Conservation (phyloP, 2,888 invertebrate species). For the Melolontha melolontha region DNA sequence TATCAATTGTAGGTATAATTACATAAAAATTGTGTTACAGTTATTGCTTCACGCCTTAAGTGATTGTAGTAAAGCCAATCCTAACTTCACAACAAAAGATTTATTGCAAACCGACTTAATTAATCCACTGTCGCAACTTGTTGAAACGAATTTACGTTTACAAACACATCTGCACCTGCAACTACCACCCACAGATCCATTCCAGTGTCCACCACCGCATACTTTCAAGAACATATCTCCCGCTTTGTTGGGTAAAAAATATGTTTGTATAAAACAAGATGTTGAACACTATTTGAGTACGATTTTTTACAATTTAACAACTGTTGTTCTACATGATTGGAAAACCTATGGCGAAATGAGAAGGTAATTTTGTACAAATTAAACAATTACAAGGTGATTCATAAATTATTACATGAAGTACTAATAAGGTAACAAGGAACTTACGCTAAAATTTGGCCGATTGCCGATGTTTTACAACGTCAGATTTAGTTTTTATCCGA, state of each 20-base stretch:
- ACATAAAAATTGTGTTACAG: slow-evolving; percentile 53
- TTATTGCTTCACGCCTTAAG: slow-evolving; percentile 59
- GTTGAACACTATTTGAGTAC: slow-evolving; percentile 93
- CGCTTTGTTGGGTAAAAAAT: slow-evolving; percentile 61
- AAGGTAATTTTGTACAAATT: slow-evolving; percentile 63
- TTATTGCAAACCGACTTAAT: slow-evolving; percentile 28
- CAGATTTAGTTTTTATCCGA: too few species aligned
- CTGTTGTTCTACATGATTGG: slow-evolving; percentile 98
- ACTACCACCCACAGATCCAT: slow-evolving; percentile 70
- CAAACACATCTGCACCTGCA: slow-evolving; percentile 94
- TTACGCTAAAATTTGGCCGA: too few species aligned
- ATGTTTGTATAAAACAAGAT: slow-evolving; percentile 60
- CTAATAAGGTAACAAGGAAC: too few species aligned
- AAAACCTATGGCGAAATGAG: slow-evolving; percentile 98
- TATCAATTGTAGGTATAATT: too few species aligned
- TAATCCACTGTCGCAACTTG: slow-evolving; percentile 80
- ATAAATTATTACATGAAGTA: too few species aligned
- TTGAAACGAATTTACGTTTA: slow-evolving; percentile 93
- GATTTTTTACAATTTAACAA: slow-evolving; percentile 97
- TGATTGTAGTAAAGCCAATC: slow-evolving; percentile 57
- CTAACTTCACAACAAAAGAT: slow-evolving; percentile 36
- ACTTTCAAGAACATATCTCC: slow-evolving; percentile 60
- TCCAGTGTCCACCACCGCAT: slow-evolving; percentile 57
- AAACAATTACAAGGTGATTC: background rate
- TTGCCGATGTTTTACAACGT: too few species aligned